phyloP scores from a whole-genome alignment of 2,888 invertebrate species.

The Eupithecia insigniata region DNA sequence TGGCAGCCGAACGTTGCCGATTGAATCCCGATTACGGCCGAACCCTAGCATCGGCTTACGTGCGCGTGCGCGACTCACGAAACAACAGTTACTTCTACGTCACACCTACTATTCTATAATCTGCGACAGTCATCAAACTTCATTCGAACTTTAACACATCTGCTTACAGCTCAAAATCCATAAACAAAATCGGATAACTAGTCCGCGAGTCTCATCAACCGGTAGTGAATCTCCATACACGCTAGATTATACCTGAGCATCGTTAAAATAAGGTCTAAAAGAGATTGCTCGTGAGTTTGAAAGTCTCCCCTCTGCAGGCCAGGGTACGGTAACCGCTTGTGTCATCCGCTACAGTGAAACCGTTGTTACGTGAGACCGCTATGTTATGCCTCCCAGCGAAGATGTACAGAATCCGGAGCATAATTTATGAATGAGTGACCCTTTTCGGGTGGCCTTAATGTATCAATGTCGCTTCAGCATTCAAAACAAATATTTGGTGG shows the following conservation, averaged over 20 bases:
- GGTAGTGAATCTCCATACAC: conserved; percentile 8
- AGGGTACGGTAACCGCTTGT: conserved; percentile 79
- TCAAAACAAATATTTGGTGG: conserved; percentile 16
- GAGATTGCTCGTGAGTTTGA: conserved; percentile 70
- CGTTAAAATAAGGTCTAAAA: background rate
- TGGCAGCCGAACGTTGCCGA: conserved; percentile 55
- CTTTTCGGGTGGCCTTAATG: conserved; percentile 28
- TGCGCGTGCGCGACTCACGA: conserved; percentile 28
- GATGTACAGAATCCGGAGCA: conserved; percentile 53
- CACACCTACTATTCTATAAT: conserved; percentile 11
- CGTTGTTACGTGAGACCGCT: conserved; percentile 74
- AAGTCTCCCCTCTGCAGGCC: conserved; percentile 58
- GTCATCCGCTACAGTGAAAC: conserved; percentile 81
- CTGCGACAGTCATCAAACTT: conserved; percentile 5
- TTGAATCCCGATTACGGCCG: conserved; percentile 47
- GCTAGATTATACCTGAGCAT: background rate
- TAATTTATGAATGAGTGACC: conserved; percentile 46
- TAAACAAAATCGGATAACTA: conserved; percentile 9
- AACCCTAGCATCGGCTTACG: conserved; percentile 48
- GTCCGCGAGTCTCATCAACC: conserved; percentile 17
- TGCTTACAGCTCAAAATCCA: conserved; percentile 15
- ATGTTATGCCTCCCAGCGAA: conserved; percentile 61
- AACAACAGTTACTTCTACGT: conserved; percentile 20
- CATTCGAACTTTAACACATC: conserved; percentile 1
- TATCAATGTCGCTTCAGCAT: conserved; percentile 15